Evolutionary conservation across 2,797 vertebrate species (phyloP).

Genomic region (Anabas testudineus): DNA sequence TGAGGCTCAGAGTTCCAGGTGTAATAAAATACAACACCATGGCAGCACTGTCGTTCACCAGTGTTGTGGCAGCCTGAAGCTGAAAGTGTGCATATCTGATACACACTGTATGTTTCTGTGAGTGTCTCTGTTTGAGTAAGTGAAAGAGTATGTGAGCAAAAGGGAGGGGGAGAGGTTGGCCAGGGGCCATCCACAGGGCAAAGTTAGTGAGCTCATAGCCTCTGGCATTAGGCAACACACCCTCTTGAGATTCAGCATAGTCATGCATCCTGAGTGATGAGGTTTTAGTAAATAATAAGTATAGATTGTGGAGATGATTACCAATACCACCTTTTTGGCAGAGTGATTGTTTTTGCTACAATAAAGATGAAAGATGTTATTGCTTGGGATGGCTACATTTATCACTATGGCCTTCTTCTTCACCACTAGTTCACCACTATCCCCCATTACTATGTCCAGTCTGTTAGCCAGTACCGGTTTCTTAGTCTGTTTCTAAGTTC

Average conservation of each 20-base stretch:
- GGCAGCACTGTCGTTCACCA: slow-evolving; percentile 68
- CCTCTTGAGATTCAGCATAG: slow-evolving; percentile 10
- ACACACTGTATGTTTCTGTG: slow-evolving; percentile 1
- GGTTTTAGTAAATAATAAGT: slow-evolving; percentile 10
- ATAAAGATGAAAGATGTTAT: not conserved
- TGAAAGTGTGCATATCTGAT: slow-evolving; percentile 21
- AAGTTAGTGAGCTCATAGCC: slow-evolving; percentile 39
- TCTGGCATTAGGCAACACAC: slow-evolving; percentile 42
- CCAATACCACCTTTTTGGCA: not conserved
- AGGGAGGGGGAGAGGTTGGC: slow-evolving; percentile 11
- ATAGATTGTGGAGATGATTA: not conserved
- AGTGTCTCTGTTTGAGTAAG: slow-evolving; percentile 20
- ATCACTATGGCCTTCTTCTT: too few species aligned
- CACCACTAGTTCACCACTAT: too few species aligned
- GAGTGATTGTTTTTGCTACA: not conserved
- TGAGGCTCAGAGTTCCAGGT: slow-evolving; percentile 82
- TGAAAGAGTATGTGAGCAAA: slow-evolving; percentile 20
- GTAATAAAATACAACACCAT: slow-evolving; percentile 81
- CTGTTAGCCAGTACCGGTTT: too few species aligned
- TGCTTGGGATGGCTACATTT: too few species aligned
- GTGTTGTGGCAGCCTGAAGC: slow-evolving; percentile 60
- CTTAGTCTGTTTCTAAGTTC: too few species aligned
- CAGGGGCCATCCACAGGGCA: slow-evolving; percentile 58
- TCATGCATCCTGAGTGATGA: not conserved
- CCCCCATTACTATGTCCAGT: too few species aligned